Conservation (phyloP, 1,140 invertebrate species). For the Aricia agestis region DNA sequence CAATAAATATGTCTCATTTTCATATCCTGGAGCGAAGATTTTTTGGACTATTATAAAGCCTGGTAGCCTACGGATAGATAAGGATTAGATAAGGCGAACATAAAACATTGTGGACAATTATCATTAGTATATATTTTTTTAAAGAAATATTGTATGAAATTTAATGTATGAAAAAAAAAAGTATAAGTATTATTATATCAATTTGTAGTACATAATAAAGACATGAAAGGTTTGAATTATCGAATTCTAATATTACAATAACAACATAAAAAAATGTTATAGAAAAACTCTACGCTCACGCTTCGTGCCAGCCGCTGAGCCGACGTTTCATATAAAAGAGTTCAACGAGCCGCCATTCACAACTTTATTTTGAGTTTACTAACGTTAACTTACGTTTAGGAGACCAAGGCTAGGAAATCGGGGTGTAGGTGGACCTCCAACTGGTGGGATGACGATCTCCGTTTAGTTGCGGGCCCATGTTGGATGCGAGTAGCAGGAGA, state of each 20-base stretch:
- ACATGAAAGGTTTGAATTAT: too few relatives aligned
- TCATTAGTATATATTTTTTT: too few relatives aligned
- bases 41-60: background rate
- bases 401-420: too few relatives aligned
- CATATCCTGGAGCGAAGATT: slow-evolving; percentile 61
- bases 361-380: background rate
- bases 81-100: background rate
- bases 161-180: too few relatives aligned
- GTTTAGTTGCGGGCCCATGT: too few relatives aligned
- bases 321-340: background rate
- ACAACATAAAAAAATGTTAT: background rate
- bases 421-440: too few relatives aligned
- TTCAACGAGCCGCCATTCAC: background rate
- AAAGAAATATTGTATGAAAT: too few relatives aligned
- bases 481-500: too few relatives aligned
- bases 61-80: background rate
- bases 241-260: background rate
- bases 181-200: too few relatives aligned
- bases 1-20: slow-evolving; percentile 75
- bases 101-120: background rate
- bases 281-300: background rate
- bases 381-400: too few relatives aligned
- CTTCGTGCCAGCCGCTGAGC: background rate
- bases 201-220: too few relatives aligned
- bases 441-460: too few relatives aligned